Percentiles rank a stretch among this genome's conserved stretches.
These are phyloP conservation scores for Globodera ellingtonae DNA, from an alignment of 1,140 invertebrate genomes.

Conservation along the genomic window DNA sequence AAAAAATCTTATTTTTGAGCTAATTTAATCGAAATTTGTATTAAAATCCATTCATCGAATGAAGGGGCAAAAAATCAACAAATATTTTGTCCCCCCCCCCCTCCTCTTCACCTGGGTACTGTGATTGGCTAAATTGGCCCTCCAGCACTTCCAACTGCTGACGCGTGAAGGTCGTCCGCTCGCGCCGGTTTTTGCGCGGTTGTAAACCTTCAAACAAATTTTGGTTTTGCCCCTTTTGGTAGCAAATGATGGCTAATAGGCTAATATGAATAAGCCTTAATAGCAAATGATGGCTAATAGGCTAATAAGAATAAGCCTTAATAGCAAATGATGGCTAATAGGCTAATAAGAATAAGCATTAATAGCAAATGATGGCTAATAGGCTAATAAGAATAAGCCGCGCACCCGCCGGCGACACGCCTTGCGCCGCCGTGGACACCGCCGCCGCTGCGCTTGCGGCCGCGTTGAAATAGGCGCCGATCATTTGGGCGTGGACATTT, in stretches of 20 bases:
- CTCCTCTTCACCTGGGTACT: constrained; percentile 81
- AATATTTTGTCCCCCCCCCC: too few relatives aligned
- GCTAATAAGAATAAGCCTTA: too few relatives aligned
- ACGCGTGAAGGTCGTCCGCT: constrained; percentile 94
- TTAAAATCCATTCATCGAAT: too few relatives aligned
- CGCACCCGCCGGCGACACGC: constrained; percentile 3
- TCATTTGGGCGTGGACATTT: background rate
- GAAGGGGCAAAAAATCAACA: too few relatives aligned
- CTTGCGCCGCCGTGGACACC: background rate
- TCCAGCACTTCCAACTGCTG: constrained; percentile 92
- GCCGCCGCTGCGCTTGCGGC: background rate
- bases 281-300: too few relatives aligned
- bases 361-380: background rate
- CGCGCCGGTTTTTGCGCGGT: constrained; percentile 84
- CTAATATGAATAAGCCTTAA: too few relatives aligned
- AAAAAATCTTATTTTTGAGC: too few relatives aligned
- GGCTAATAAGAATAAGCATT: too few relatives aligned
- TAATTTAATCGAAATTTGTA: too few relatives aligned
- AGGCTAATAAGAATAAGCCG: background rate
- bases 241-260: too few relatives aligned
- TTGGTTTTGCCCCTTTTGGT: background rate
- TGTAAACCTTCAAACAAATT: constrained; percentile 9
- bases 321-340: too few relatives aligned
- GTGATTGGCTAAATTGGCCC: constrained; percentile 84
- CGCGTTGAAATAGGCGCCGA: constrained; percentile 26